Evolutionary conservation across 2,888 invertebrate genomes (phyloP).

Genomic region (Helicoverpa assulta): DNA sequence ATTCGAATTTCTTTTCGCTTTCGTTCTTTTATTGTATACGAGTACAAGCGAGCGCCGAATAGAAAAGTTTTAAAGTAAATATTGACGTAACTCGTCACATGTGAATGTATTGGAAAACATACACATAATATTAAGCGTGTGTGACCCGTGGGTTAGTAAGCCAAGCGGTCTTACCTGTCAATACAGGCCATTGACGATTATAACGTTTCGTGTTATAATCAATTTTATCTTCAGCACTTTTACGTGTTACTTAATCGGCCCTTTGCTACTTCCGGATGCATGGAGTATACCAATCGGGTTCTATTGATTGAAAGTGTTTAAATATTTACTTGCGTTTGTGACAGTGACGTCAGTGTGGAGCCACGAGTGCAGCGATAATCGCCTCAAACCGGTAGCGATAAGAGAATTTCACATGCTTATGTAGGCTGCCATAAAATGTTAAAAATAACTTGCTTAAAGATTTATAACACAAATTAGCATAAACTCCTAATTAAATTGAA

Average conservation of each 20-base stretch:
- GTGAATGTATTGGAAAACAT: constrained; percentile 76
- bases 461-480: constrained; percentile 35
- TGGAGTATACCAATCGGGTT: constrained; percentile 23
- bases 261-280: constrained; percentile 35
- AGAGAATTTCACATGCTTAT: constrained; percentile 28
- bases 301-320: constrained; percentile 41
- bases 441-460: constrained; percentile 22
- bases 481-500: constrained; percentile 36
- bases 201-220: constrained; percentile 38
- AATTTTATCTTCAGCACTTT: constrained; percentile 38
- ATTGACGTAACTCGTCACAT: constrained; percentile 77
- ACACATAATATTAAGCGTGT: constrained; percentile 60
- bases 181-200: constrained; percentile 47
- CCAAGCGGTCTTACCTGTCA: constrained; percentile 67
- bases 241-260: constrained; percentile 51
- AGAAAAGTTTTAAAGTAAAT: constrained; percentile 78
- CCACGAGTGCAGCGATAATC: constrained; percentile 36
- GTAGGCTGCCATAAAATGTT: constrained; percentile 17
- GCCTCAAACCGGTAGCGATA: constrained; percentile 38
- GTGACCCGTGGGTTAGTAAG: constrained; percentile 81
- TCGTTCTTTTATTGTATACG: constrained; percentile 64
- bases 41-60: constrained; percentile 64
- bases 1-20: constrained; percentile 73
- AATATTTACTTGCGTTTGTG: constrained; percentile 37
- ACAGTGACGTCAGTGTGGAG: constrained; percentile 33